Percentiles rank a stretch among this genome's conserved stretches.
phyloP scores from a whole-genome alignment of 2,797 vertebrate species.

The Linurgus olivaceus region DNA sequence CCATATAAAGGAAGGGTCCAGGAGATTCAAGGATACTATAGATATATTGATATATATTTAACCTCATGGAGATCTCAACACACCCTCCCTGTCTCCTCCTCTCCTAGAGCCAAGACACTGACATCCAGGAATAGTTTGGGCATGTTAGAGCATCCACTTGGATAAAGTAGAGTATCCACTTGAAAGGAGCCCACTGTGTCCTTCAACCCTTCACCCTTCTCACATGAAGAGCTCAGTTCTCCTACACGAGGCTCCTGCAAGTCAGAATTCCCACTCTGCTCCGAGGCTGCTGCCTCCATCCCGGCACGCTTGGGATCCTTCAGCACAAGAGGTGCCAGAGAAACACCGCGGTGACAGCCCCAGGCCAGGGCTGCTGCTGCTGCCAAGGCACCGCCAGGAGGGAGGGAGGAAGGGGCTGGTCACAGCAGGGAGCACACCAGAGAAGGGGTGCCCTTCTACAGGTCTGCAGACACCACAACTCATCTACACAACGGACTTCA shows the following conservation, averaged over 20 bases:
- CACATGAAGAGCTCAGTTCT: neutral
- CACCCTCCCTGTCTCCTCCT: neutral
- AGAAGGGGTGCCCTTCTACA: conserved; percentile 57
- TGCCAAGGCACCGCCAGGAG: neutral
- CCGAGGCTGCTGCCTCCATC: neutral
- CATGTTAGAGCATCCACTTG: neutral
- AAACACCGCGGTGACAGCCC: neutral
- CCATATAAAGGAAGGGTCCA: neutral
- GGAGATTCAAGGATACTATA: neutral
- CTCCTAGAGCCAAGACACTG: neutral
- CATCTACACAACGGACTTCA: conserved; percentile 85
- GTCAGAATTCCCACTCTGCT: neutral
- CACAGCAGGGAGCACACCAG: conserved; percentile 63
- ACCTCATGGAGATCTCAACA: neutral
- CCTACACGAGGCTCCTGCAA: neutral
- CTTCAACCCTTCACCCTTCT: neutral
- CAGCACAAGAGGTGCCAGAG: neutral
- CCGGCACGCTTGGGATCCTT: neutral
- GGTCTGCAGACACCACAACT: conserved; percentile 86
- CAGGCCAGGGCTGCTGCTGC: neutral
- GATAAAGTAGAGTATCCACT: neutral
- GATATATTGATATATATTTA: rapidly evolving
- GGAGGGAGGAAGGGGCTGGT: conserved; percentile 57
- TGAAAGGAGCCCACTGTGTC: neutral
- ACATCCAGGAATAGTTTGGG: neutral